A percentile compares a stretch with the other conserved stretches of the same genome.
phyloP scores from a whole-genome alignment of 2,888 invertebrate species.

The Buathra laborator region DNA sequence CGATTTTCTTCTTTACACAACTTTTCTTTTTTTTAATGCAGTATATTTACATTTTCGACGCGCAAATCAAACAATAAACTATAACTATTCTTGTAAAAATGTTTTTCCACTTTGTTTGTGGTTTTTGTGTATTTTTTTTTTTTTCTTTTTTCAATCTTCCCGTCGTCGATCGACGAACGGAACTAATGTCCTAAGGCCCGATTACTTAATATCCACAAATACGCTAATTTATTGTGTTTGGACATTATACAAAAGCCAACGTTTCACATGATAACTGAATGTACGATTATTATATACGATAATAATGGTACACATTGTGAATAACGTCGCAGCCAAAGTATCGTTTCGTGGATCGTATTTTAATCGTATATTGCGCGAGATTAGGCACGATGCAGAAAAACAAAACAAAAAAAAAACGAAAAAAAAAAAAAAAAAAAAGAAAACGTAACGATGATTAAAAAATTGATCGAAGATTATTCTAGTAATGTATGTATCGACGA shows the following conservation, averaged over 20 bases:
- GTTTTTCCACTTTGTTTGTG: conserved; percentile 8
- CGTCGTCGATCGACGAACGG: not conserved
- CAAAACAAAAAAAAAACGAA: not conserved
- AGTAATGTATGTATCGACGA: conserved; percentile 17
- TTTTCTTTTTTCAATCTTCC: not conserved
- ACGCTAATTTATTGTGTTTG: conserved; percentile 11
- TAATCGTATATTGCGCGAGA: conserved; percentile 25
- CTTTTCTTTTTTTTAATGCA: conserved; percentile 38
- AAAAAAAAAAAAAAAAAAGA: not conserved
- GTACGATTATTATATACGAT: conserved; percentile 19
- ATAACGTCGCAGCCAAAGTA: conserved; percentile 15
- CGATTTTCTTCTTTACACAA: not conserved
- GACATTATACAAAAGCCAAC: conserved; percentile 44
- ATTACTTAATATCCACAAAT: not conserved
- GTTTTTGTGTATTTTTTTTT: not conserved
- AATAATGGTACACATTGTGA: conserved; percentile 6
- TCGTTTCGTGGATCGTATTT: not conserved
- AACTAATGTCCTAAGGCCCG: not conserved
- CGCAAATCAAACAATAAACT: conserved; percentile 39
- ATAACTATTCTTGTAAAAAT: conserved; percentile 30
- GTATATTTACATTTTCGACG: conserved; percentile 61
- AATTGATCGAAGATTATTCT: conserved; percentile 8
- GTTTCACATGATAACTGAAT: conserved; percentile 40
- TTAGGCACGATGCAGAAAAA: conserved; percentile 48
- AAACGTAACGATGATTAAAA: not conserved